Percentiles rank a stretch among this genome's conserved stretches.
These are phyloP conservation scores for Solenopsis fugax DNA, from an alignment of 1,140 invertebrate genomes.

Conservation along the genomic window DNA sequence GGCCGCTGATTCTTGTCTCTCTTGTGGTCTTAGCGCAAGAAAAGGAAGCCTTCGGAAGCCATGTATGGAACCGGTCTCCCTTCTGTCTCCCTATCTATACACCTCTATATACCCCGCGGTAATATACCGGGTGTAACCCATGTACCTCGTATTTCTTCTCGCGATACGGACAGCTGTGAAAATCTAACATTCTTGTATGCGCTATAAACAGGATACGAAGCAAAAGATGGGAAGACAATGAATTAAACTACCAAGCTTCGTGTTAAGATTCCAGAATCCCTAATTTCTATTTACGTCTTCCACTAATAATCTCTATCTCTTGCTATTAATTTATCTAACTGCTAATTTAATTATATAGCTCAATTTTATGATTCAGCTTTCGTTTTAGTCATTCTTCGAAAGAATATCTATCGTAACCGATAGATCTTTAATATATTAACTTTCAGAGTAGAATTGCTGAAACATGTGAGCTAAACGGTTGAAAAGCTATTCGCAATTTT, in stretches of 20 bases:
- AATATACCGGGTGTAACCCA: conserved; percentile 86
- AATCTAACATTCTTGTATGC: conserved; percentile 64
- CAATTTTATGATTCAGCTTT: neutral
- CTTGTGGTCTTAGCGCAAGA: conserved; percentile 85
- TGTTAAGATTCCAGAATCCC: conserved; percentile 67
- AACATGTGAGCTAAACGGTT: neutral
- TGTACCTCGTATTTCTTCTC: conserved; percentile 79
- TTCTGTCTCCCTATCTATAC: conserved; percentile 83
- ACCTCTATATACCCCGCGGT: conserved; percentile 76
- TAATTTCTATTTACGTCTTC: conserved; percentile 8
- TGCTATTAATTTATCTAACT: neutral
- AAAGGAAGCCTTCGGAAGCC: conserved; percentile 85
- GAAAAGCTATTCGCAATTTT: neutral
- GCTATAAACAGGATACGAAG: neutral
- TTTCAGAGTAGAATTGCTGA: neutral
- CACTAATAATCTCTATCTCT: neutral
- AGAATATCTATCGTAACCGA: neutral
- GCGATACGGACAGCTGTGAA: conserved; percentile 64
- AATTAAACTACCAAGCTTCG: conserved; percentile 55
- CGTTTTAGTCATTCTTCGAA: neutral
- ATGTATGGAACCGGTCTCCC: conserved; percentile 87
- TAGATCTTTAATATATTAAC: neutral
- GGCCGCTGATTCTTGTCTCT: conserved; percentile 86
- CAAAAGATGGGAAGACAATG: neutral
- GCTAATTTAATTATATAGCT: neutral